Base-by-base conservation (phyloP, 2,113 vertebrate genomes). In the Tamias sibiricus region DNA sequence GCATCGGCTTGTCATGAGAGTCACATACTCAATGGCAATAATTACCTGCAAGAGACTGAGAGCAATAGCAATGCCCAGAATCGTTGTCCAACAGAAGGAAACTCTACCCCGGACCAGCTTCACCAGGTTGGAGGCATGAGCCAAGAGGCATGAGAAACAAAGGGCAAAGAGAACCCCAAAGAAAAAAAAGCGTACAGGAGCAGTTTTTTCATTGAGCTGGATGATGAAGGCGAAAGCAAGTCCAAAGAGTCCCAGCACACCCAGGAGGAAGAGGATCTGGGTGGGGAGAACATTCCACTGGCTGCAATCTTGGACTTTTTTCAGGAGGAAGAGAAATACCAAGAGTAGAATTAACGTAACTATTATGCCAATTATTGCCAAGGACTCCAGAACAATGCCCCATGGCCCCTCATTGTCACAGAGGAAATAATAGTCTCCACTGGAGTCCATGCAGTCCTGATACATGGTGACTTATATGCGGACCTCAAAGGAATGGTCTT, bases 181-280 rank as follows among this genome's bases (percentile, higher is more conserved):
- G 62, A 99, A 98, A 95, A 99, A 99, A 95, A 98, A 90, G 80
- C 99, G 98, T 9, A 98, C 98, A 0, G 99, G 98, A 91, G 99
- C 99, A 0, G 99, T 99, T 87, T 97, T 98, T 1, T 97, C 62
- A 10, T 98, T 99, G 44, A 98, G 93, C 2, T 84, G 82, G 92
- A 99, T 87, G 95, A 99, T 98, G 96, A 99, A 99, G 94, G 99
- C 97, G 91, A 99, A 99, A 52, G 99, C 98, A 37, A 99, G 96
- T 87, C 98, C 97, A 0, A 99, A 99, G 88, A 99, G 97, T n/a
- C 99, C 99, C 0, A 99, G 98, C 0, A 98, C 99, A 26, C 98
- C 98, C 59, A 99, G 37, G 30, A 99, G 95, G 97, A 99, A 99
- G 95, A 99, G 93, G 86, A 98, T 90, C 96, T 98, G 98, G 54